These are phyloP conservation scores for Pentamera pediparva DNA, from an alignment of 53 echinoderm and acorn worm species.

Conservation along the genomic window DNA sequence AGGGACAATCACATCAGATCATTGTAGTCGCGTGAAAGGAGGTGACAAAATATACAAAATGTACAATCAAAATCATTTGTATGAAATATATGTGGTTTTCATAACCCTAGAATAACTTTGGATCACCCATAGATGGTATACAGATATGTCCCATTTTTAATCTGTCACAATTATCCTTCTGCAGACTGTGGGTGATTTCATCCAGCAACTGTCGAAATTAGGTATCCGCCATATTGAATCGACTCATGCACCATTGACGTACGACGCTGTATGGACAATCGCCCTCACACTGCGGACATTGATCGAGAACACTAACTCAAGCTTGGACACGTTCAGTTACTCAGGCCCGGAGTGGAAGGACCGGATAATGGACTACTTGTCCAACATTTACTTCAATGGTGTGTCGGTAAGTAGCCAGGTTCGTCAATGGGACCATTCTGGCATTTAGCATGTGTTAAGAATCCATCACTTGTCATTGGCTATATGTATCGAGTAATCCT, in stretches of 20 bases:
- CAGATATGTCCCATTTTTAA: not conserved
- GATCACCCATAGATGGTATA: not conserved
- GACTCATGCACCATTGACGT: slow-evolving; percentile 80
- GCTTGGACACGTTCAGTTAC: slow-evolving; percentile 47
- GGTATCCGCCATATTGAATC: slow-evolving; percentile 55
- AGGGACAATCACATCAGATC: no score
- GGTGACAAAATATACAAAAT: no score
- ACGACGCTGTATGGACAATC: slow-evolving; percentile 96
- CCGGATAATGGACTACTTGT: slow-evolving; percentile 54
- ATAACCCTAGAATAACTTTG: no score
- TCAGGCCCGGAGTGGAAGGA: slow-evolving; percentile 57
- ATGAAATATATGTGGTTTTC: no score
- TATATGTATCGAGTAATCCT: no score
- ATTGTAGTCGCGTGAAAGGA: no score
- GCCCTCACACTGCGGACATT: slow-evolving; percentile 54
- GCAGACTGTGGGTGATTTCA: slow-evolving; percentile 75
- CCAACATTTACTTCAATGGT: slow-evolving; percentile 63
- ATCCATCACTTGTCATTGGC: no score
- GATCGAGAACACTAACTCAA: slow-evolving; percentile 31
- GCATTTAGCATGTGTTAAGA: not conserved
- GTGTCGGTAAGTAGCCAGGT: slow-evolving; percentile 68
- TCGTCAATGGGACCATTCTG: not conserved
- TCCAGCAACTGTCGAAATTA: slow-evolving; percentile 39
- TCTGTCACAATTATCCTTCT: not conserved
- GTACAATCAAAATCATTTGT: no score